phyloP scores from a whole-genome alignment of 2,797 vertebrate species.

The Gobionotothen gibberifrons region DNA sequence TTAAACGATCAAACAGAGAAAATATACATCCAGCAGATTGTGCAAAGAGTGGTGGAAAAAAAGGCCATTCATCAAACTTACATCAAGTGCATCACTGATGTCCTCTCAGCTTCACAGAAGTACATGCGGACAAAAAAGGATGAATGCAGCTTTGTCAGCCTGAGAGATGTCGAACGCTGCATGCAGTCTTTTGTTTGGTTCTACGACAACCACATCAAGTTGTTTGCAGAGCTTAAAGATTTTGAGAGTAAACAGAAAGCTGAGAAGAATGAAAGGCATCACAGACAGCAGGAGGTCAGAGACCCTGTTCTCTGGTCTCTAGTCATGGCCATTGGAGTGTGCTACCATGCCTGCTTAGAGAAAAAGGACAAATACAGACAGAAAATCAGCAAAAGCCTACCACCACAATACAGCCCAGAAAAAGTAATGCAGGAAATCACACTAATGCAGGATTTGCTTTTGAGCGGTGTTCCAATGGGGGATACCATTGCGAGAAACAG shows the following conservation, averaged over 20 bases:
- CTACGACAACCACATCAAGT: slow-evolving; percentile 73
- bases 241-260: slow-evolving; percentile 48
- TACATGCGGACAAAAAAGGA: slow-evolving; percentile 89
- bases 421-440: slow-evolving; percentile 88
- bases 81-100: slow-evolving; percentile 74
- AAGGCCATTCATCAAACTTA: slow-evolving; percentile 32
- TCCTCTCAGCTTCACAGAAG: slow-evolving; percentile 90
- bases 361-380: slow-evolving; percentile 85
- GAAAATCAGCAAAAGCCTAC: slow-evolving; percentile 81
- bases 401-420: slow-evolving; percentile 65
- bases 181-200: slow-evolving; percentile 93
- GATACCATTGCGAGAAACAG: slow-evolving; percentile 92
- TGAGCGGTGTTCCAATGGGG: slow-evolving; percentile 86
- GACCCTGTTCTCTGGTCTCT: slow-evolving; percentile 89
- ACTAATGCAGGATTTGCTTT: slow-evolving; percentile 91
- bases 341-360: slow-evolving; percentile 94
- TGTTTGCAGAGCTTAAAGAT: slow-evolving; percentile 81
- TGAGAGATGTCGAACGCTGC: slow-evolving; percentile 96
- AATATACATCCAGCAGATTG: slow-evolving; percentile 94
- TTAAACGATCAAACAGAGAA: slow-evolving; percentile 88
- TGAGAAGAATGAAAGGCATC: slow-evolving; percentile 30
- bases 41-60: slow-evolving; percentile 83
- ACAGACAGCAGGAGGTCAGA: slow-evolving; percentile 31
- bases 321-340: slow-evolving; percentile 91
- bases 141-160: slow-evolving; percentile 95